Conservation (phyloP, 2,797 vertebrate genomes). For the Dromococcyx pavoninus region DNA sequence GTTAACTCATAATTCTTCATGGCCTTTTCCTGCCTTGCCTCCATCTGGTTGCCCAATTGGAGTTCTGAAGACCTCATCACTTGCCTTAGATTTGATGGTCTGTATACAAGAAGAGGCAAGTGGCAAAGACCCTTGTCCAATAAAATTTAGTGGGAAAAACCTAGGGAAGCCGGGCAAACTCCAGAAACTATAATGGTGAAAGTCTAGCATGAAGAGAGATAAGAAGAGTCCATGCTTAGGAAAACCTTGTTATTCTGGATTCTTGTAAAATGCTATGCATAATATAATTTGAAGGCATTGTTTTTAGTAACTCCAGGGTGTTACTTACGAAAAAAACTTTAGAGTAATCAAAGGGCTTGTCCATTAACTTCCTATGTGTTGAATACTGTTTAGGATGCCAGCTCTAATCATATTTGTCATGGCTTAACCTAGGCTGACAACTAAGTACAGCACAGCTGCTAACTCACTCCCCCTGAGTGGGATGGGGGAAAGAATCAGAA, state of each 20-base stretch:
- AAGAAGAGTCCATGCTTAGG: not conserved
- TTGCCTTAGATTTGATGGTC: not conserved
- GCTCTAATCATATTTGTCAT: not conserved
- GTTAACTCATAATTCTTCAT: not conserved
- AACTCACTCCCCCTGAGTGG: not conserved
- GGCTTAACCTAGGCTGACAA: not conserved
- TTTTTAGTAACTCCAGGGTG: not conserved
- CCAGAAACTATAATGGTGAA: not conserved
- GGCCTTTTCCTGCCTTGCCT: not conserved
- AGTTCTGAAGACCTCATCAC: not conserved
- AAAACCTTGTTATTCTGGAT: slow-evolving; percentile 17
- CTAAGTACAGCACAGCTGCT: not conserved
- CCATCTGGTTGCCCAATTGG: not conserved
- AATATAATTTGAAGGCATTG: slow-evolving; percentile 27
- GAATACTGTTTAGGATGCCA: not conserved
- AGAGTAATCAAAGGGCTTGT: not conserved
- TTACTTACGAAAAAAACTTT: not conserved
- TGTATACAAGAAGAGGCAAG: not conserved
- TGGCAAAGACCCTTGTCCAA: not conserved
- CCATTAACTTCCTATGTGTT: not conserved
- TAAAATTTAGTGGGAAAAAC: not conserved
- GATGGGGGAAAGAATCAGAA: not conserved
- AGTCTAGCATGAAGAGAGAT: not conserved
- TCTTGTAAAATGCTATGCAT: not conserved
- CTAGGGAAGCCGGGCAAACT: not conserved